phyloP scores from a whole-genome alignment of 2,113 vertebrate genomes.

The Plecotus auritus region DNA sequence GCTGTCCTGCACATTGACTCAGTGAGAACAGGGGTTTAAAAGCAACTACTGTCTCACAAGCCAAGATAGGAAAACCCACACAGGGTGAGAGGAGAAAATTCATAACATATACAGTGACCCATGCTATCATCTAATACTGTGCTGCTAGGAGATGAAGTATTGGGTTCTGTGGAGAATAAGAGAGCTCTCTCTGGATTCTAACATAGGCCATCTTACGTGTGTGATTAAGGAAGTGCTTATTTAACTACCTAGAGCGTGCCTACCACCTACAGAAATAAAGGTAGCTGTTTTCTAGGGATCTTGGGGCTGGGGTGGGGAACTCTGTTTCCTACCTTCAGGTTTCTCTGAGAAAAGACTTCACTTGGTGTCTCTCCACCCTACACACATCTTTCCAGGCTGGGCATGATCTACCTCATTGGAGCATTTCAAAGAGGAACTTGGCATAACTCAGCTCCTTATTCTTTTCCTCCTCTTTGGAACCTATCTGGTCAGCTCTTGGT shows the following conservation, averaged over 20 bases:
- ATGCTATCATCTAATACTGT: neutral
- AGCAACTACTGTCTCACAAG: neutral
- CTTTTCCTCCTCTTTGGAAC: neutral
- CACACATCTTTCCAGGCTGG: neutral
- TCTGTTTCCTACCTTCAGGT: neutral
- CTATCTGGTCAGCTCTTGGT: neutral
- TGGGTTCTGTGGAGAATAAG: neutral
- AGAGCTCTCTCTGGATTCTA: neutral
- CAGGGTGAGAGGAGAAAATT: neutral
- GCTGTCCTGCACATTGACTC: neutral
- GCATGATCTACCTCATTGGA: neutral
- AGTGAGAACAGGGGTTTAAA: neutral
- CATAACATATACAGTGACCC: neutral
- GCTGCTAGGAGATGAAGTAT: neutral
- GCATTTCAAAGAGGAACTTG: neutral
- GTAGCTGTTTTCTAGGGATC: neutral
- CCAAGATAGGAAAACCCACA: neutral
- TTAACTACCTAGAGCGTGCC: neutral
- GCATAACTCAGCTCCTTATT: neutral
- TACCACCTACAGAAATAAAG: neutral
- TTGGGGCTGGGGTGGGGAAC: neutral
- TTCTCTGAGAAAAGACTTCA: neutral
- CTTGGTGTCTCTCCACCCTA: neutral
- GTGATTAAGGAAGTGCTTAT: neutral
- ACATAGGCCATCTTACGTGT: neutral